Evolutionary conservation across 1,140 invertebrate species (phyloP).

Genomic region (Harlomillsia oculata): DNA sequence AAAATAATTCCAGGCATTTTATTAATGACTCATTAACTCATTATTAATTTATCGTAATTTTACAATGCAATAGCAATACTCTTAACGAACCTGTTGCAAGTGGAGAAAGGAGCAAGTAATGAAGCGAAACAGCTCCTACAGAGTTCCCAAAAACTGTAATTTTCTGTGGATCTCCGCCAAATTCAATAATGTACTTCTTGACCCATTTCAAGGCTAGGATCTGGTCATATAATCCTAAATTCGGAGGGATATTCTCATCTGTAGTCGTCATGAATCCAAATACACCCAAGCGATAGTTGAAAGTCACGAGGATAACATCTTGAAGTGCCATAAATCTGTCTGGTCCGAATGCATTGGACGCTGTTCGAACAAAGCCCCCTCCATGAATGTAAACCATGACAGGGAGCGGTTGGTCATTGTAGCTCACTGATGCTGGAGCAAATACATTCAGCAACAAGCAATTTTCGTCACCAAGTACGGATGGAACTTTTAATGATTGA

Average conservation of each 20-base stretch:
- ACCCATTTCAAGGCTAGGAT: conserved; percentile 11
- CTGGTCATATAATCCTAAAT: conserved; percentile 15
- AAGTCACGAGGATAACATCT: conserved; percentile 40
- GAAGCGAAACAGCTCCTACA: conserved; percentile 29
- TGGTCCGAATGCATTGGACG: background rate
- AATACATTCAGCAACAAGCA: conserved; percentile 42
- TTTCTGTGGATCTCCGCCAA: conserved; percentile 37
- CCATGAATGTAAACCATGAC: conserved; percentile 34
- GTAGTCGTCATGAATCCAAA: conserved; percentile 3
- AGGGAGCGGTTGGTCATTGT: conserved; percentile 2
- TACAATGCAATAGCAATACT: background rate
- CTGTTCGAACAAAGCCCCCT: conserved; percentile 23
- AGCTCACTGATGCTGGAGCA: conserved; percentile 31
- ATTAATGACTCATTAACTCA: background rate
- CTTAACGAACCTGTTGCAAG: conserved; percentile 14
- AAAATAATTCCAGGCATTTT: background rate
- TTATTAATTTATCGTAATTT: background rate
- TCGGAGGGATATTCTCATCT: conserved; percentile 8
- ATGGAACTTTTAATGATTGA: background rate
- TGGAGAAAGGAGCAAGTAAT: conserved; percentile 22
- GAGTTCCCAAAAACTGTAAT: conserved; percentile 34
- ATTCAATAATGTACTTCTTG: conserved; percentile 24
- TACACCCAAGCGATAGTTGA: conserved; percentile 39
- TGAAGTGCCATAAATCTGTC: conserved; percentile 17
- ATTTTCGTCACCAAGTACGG: conserved; percentile 36